phyloP scores from a whole-genome alignment of 2,797 vertebrate species.

The Xiphorhynchus erythropygius region DNA sequence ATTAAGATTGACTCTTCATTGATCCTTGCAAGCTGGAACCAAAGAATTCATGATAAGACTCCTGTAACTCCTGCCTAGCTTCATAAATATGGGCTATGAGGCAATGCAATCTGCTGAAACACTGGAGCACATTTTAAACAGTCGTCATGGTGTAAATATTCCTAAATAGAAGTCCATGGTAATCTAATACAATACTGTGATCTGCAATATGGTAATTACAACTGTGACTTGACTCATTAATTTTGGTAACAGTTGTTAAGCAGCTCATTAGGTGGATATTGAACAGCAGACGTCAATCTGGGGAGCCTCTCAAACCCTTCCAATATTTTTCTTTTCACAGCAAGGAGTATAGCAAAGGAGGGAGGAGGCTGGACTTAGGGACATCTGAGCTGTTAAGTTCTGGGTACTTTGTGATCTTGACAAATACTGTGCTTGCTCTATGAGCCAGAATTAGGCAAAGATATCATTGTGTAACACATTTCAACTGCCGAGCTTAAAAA shows the following conservation, averaged over 20 bases:
- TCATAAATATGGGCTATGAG: slow-evolving; percentile 42
- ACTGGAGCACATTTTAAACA: slow-evolving; percentile 54
- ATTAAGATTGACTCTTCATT: neutral
- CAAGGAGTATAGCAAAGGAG: neutral
- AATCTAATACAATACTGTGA: slow-evolving; percentile 73
- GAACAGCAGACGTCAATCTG: slow-evolving; percentile 76
- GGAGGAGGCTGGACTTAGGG: neutral
- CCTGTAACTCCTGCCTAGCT: neutral
- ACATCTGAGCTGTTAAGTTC: slow-evolving; percentile 11
- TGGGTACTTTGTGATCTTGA: neutral
- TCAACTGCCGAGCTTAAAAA: neutral
- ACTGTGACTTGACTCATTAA: slow-evolving; percentile 81
- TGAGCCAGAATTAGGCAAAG: neutral
- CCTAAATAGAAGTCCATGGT: slow-evolving; percentile 67
- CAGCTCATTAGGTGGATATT: slow-evolving; percentile 80
- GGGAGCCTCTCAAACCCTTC: slow-evolving; percentile 70
- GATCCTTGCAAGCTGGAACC: neutral
- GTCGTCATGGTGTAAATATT: slow-evolving; percentile 68
- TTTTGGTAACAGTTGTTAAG: slow-evolving; percentile 82
- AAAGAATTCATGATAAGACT: slow-evolving; percentile 21
- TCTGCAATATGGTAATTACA: slow-evolving; percentile 78
- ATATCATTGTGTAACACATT: neutral
- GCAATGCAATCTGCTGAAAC: slow-evolving; percentile 59
- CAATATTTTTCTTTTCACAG: slow-evolving; percentile 61
- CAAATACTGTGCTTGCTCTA: neutral